These are phyloP conservation scores for Eueremaeus valkanovi DNA, from an alignment of 2,888 invertebrate species.

Conservation along the genomic window DNA sequence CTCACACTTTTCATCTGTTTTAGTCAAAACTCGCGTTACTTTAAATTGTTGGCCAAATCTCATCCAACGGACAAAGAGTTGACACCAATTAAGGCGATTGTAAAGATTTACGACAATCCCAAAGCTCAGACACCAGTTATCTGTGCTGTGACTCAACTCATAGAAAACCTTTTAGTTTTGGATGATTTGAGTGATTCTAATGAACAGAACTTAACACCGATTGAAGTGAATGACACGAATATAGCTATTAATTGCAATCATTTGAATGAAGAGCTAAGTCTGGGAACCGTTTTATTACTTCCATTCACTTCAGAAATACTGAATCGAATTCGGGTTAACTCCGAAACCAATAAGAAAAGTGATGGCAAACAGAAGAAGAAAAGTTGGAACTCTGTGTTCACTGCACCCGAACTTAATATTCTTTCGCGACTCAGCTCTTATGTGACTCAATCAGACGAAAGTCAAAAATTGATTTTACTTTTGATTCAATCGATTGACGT, in stretches of 20 bases:
- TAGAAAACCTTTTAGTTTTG: conserved; percentile 50
- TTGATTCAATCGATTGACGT: conserved; percentile 50
- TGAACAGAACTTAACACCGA: conserved; percentile 24
- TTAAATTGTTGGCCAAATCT: conserved; percentile 64
- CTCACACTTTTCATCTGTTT: conserved; percentile 73
- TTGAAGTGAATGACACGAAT: conserved; percentile 40
- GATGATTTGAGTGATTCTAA: conserved; percentile 37
- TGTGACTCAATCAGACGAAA: conserved; percentile 49
- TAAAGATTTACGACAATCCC: conserved; percentile 66
- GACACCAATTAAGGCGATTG: conserved; percentile 62
- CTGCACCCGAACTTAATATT: conserved; percentile 49
- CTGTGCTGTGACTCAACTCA: conserved; percentile 50
- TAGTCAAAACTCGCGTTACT: conserved; percentile 73
- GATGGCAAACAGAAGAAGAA: not conserved
- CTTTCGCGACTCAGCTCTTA: conserved; percentile 50
- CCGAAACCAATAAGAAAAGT: not conserved
- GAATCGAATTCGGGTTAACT: conserved; percentile 47
- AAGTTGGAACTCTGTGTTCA: conserved; percentile 8
- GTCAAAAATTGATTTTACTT: conserved; percentile 49
- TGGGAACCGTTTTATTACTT: conserved; percentile 67
- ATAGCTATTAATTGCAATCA: not conserved
- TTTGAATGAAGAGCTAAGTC: conserved; percentile 55
- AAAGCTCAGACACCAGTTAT: conserved; percentile 65
- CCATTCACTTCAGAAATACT: conserved; percentile 70
- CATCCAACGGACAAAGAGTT: conserved; percentile 54